These are phyloP conservation scores for Adrianichthys oophorus DNA, from an alignment of 2,797 vertebrate species.

Conservation along the genomic window DNA sequence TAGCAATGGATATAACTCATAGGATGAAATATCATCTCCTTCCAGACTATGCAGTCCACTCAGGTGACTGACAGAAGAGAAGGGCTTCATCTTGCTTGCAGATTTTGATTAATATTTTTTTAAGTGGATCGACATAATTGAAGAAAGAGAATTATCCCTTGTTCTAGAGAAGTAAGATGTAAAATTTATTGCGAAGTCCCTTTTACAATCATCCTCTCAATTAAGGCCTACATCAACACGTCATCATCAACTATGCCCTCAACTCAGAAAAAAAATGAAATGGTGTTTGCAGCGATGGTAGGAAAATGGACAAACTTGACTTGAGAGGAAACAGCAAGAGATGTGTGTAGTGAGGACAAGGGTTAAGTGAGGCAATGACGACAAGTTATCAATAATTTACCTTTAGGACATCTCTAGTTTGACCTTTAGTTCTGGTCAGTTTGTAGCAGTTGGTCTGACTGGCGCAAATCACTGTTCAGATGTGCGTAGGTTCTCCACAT, in stretches of 20 bases:
- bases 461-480: conserved; percentile 5
- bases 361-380: conserved; percentile 40
- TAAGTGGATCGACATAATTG: conserved; percentile 16
- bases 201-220: no score
- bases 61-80: conserved; percentile 53
- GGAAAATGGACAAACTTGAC: conserved; percentile 11
- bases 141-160: neutral
- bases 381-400: conserved; percentile 70
- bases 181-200: no score
- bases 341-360: conserved; percentile 18
- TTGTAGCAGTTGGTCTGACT: conserved; percentile 14
- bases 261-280: conserved; percentile 32
- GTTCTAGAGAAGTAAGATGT: no score
- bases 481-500: conserved; percentile 15
- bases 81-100: conserved; percentile 12
- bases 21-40: conserved; percentile 66
- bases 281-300: conserved; percentile 3
- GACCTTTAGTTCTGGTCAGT: conserved; percentile 60
- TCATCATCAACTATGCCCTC: conserved; percentile 35
- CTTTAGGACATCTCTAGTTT: conserved; percentile 48
- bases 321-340: conserved; percentile 26
- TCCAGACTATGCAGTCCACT: conserved; percentile 42
- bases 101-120: conserved; percentile 14
- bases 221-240: conserved; percentile 41
- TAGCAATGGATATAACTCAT: conserved; percentile 31